Evolutionary conservation across 2,888 invertebrate genomes (phyloP), one percentile per base, ranked within the genome.

Genomic region (Pollenia labialis): DNA sequence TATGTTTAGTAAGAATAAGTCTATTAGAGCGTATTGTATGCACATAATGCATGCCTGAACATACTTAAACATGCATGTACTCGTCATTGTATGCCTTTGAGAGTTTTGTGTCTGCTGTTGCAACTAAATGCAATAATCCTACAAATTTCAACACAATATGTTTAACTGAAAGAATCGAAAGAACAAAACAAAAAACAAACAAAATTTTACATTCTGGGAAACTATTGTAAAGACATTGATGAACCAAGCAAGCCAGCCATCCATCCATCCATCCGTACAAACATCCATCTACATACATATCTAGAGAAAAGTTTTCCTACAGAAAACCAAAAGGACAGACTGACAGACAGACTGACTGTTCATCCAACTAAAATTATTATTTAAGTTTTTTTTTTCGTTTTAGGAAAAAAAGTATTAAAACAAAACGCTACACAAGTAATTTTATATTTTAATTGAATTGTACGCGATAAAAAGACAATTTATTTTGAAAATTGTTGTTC

Each of bases 391-490:
- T 40, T 42, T 60, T 46, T 60, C 4, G 8, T 52, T 52, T 42
- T 10, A 40, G 62, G 18, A 71, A 74, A 16, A 32, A 12, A 60
- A 60, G 58, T 56, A n/a, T 71, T 1, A 48, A 52, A 64, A 64
- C 11, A 54, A 79, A 23, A 46, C 12, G 44, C 52, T 40, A 44
- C 14, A 56, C 48, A 52, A 72, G 85, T 85, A 88, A 85, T 85
- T 87, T 81, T 85, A 85, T 88, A 82, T 87, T 85, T 88, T 88
- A 88, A 88, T 88, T 88, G 87, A 88, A 85, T 87, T 88, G 87
- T 83, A 80, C 76, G 83, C 87, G 87, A 80, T 88, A 85, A 87
- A 85, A 85, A 86, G 75, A 79, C 75, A 86, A 88, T 88, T 87
- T 88, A 87, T 83, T 87, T 87, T 77, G 44, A 75, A 79, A 42